Conservation (phyloP, 2,888 invertebrate genomes). For the Cyclophora albipunctata region DNA sequence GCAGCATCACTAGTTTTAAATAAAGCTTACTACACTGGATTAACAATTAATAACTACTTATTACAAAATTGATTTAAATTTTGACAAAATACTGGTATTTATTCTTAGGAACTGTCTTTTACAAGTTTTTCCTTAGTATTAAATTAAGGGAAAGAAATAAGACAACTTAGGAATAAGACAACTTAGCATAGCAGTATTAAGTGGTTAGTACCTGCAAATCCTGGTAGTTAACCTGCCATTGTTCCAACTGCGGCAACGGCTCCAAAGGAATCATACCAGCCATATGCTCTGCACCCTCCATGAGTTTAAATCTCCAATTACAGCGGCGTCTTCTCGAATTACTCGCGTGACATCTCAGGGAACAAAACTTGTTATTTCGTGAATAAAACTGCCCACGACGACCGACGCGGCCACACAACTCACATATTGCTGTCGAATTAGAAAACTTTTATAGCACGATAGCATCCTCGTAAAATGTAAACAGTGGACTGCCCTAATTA, state of each 20-base stretch:
- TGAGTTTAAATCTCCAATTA: conserved; percentile 62
- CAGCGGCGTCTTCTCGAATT: conserved; percentile 37
- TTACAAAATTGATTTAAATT: too few species aligned
- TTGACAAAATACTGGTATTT: too few species aligned
- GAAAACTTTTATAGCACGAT: neutral
- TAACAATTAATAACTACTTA: too few species aligned
- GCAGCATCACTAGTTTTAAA: too few species aligned
- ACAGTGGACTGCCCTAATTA: neutral
- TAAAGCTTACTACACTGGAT: too few species aligned
- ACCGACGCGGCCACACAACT: conserved; percentile 62
- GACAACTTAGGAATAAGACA: too few species aligned
- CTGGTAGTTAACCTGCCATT: conserved; percentile 59
- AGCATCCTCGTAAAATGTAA: neutral
- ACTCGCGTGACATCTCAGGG: conserved; percentile 54
- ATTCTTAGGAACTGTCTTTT: too few species aligned
- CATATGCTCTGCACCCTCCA: conserved; percentile 68
- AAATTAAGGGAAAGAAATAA: too few species aligned
- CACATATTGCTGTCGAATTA: conserved; percentile 53
- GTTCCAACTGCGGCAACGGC: conserved; percentile 64
- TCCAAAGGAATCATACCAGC: conserved; percentile 66
- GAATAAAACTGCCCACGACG: conserved; percentile 55
- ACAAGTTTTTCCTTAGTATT: too few species aligned
- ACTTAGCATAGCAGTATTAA: too few species aligned
- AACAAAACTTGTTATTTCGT: conserved; percentile 60
- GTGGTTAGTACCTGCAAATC: conserved; percentile 47